Percentiles rank a stretch among this genome's conserved stretches.
These are phyloP conservation scores for Aporophyla lueneburgensis DNA, from an alignment of 2,888 invertebrate species.

Conservation along the genomic window DNA sequence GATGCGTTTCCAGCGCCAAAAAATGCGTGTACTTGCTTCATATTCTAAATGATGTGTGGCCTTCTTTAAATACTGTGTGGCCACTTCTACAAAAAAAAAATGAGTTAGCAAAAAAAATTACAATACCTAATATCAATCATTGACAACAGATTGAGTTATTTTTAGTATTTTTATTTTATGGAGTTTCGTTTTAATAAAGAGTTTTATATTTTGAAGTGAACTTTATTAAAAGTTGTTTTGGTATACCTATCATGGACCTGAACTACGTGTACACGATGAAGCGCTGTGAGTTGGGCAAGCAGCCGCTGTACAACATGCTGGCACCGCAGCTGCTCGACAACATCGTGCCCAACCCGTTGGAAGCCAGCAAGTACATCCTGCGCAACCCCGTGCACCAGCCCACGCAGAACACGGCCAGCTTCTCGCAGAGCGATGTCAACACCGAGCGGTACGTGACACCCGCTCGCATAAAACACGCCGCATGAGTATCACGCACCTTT, in stretches of 20 bases:
- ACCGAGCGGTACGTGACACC: conserved; percentile 82
- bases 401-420: conserved; percentile 84
- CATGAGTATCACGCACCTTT: neutral
- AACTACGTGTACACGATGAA: conserved; percentile 83
- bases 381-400: conserved; percentile 88
- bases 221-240: neutral
- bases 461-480: neutral
- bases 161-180: neutral
- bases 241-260: conserved; percentile 73
- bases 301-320: conserved; percentile 85
- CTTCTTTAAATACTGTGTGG: neutral
- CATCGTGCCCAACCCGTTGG: conserved; percentile 71
- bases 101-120: neutral
- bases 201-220: conserved; percentile 11
- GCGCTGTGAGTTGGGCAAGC: conserved; percentile 86
- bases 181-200: conserved; percentile 3
- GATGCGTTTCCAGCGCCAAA: neutral
- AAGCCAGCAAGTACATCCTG: conserved; percentile 84
- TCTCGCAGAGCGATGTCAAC: conserved; percentile 88
- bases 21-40: neutral
- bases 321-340: conserved; percentile 76
- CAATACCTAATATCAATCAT: neutral
- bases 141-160: neutral
- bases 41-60: neutral
- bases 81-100: neutral